Evolutionary conservation across 1,140 invertebrate genomes (phyloP).

Genomic region (Leptinotarsa lineolata): DNA sequence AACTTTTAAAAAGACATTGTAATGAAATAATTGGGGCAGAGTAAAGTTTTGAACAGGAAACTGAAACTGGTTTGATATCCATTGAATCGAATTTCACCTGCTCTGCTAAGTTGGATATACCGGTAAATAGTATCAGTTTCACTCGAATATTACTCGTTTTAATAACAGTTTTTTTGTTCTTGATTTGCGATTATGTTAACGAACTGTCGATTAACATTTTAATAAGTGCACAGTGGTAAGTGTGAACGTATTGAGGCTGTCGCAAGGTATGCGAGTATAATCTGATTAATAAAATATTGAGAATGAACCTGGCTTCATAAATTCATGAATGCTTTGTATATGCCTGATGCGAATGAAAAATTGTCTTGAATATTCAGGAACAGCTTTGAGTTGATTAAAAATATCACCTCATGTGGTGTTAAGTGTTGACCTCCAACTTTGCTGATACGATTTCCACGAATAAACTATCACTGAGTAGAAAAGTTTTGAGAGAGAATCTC

Average conservation of each 20-base stretch:
- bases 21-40: constrained; percentile 33
- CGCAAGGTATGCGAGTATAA: background rate
- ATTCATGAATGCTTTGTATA: no score
- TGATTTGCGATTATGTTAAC: constrained; percentile 9
- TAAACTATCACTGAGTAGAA: no score
- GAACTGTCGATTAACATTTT: constrained; percentile 11
- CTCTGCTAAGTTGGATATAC: constrained; percentile 17
- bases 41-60: constrained; percentile 34
- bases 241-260: background rate
- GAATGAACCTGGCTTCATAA: no score
- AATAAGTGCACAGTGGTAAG: background rate
- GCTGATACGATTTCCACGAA: no score
- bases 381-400: no score
- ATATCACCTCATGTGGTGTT: no score
- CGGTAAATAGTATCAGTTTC: constrained; percentile 12
- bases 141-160: constrained; percentile 4
- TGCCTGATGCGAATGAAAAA: no score
- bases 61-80: constrained; percentile 30
- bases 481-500: no score
- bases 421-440: no score
- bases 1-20: constrained; percentile 28
- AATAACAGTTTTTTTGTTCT: constrained; percentile 11
- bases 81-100: constrained; percentile 31
- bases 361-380: no score
- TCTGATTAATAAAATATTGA: no score